These are phyloP conservation scores for Myripristis jacobus DNA, from an alignment of 2,797 vertebrate species.

Conservation along the genomic window DNA sequence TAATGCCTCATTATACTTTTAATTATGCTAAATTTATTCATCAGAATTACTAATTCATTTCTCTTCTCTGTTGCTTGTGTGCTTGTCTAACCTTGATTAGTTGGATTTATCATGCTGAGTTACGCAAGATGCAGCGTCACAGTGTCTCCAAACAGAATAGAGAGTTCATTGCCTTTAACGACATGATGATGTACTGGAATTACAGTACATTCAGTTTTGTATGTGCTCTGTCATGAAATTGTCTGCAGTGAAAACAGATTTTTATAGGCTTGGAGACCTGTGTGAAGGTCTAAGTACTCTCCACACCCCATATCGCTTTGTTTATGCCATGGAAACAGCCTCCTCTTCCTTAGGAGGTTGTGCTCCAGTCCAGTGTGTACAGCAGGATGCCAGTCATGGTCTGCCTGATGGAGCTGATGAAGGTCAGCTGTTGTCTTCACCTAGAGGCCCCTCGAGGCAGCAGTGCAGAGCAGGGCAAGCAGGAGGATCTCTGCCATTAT, in stretches of 20 bases:
- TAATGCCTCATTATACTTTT: slow-evolving; percentile 77
- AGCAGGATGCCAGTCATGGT: slow-evolving; percentile 9
- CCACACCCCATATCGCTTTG: slow-evolving; percentile 22
- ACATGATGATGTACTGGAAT: slow-evolving; percentile 4
- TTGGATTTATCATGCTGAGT: slow-evolving; percentile 31
- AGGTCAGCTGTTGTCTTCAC: slow-evolving; percentile 44
- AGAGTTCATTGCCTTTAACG: neutral
- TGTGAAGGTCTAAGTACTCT: slow-evolving; percentile 13
- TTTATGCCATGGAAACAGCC: neutral
- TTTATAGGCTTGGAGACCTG: slow-evolving; percentile 11
- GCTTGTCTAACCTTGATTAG: slow-evolving; percentile 55
- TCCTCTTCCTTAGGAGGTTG: too few species aligned
- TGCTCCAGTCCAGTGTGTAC: neutral
- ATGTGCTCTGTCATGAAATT: slow-evolving; percentile 12
- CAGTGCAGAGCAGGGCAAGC: slow-evolving; percentile 32
- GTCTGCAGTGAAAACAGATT: slow-evolving; percentile 6
- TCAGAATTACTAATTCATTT: slow-evolving; percentile 68
- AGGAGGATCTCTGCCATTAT: slow-evolving; percentile 48
- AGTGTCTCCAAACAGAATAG: slow-evolving; percentile 14
- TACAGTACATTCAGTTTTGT: slow-evolving; percentile 14
- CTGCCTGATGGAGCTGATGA: slow-evolving; percentile 36
- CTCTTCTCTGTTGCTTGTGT: slow-evolving; percentile 26
- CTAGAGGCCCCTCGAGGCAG: slow-evolving; percentile 39
- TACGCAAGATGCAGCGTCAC: slow-evolving; percentile 31
- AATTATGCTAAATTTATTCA: slow-evolving; percentile 75